phyloP scores from a whole-genome alignment of 2,113 vertebrate species.

The Toxotes chatareus region DNA sequence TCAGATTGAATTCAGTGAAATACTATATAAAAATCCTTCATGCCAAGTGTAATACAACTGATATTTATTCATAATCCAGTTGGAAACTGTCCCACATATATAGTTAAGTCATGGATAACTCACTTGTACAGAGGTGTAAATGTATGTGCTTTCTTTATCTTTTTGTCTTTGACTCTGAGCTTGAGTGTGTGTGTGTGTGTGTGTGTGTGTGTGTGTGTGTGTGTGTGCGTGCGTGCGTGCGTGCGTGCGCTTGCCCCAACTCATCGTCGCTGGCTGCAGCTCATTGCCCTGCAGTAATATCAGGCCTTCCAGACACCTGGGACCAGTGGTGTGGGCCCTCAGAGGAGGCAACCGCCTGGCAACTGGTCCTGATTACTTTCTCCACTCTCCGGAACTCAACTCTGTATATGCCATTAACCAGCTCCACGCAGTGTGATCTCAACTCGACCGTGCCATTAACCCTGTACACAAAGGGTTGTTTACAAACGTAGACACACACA shows the following conservation, averaged over 20 bases:
- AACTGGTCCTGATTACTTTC: constrained; percentile 84
- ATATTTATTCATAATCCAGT: constrained; percentile 40
- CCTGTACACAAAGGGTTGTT: constrained; percentile 70
- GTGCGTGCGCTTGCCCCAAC: constrained; percentile 26
- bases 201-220: constrained; percentile 13
- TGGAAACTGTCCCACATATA: constrained; percentile 26
- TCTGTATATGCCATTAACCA: constrained; percentile 80
- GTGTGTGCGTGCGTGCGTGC: constrained; percentile 17
- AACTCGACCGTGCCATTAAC: constrained; percentile 72
- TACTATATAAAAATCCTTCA: constrained; percentile 20
- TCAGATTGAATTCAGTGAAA: constrained; percentile 45
- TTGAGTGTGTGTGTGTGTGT: constrained; percentile 1
- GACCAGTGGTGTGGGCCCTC: constrained; percentile 75
- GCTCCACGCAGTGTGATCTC: constrained; percentile 66
- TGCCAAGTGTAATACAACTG: constrained; percentile 31
- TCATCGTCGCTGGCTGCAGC: constrained; percentile 76
- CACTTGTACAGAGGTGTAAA: constrained; percentile 20
- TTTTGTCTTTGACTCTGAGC: constrained; percentile 24
- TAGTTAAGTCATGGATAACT: constrained; percentile 19
- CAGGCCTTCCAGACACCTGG: constrained; percentile 79
- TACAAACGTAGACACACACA: constrained; percentile 49
- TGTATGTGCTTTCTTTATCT: constrained; percentile 17
- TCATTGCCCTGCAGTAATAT: constrained; percentile 83
- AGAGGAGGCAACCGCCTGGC: constrained; percentile 77
- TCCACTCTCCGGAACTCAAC: constrained; percentile 81